Evolutionary conservation across 2,888 invertebrate species (phyloP), one percentile per base, ranked within the genome.

Genomic region (Stramonita haemastoma): DNA sequence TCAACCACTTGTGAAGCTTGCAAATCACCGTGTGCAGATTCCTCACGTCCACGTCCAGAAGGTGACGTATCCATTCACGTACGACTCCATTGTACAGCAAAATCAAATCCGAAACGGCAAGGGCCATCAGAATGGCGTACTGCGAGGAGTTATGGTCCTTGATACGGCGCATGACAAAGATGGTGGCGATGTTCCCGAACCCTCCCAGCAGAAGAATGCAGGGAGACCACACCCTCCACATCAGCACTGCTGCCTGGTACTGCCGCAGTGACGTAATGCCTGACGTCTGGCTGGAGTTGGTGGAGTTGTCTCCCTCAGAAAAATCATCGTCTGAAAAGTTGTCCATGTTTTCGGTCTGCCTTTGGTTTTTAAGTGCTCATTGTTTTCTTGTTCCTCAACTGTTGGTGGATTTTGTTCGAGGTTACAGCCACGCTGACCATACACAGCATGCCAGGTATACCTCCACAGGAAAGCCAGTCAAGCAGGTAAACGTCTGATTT

Each of bases 121-220:
- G 81, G 36, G 81, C 81, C 46, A 46, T 83, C 22, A 83, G 81
- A 0, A 83, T 46, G 46, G 26, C 46, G 46, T 83, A 22, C 22
- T 83, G 81, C 13, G 81, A 46, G 46, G 81, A 83, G 81, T 83
- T 29, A 15, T 83, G 36, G 46, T 83, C 81, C 81, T 26, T 83
- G 81, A 83, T 83, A 1, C 81, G 19, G 22, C 46, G 4, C 81
- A 83, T 46, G 81, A 83, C 81, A 22, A 83, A 83, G 46, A 83
- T 83, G 46, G 81, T 83, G 81, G 81, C 81, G 46, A 83, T 83
- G 46, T 83, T 83, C 2, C 46, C 81, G 26, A 83, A 83, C 26
- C 81, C 81, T 26, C 81, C 81, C 46, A 83, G 46, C 46, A 83
- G 81, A 19, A 83, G 81, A 83, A 83, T 36, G 26, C 81, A 36